These are phyloP conservation scores for Carassius auratus DNA, from an alignment of 2,113 vertebrate species.

Conservation along the genomic window DNA sequence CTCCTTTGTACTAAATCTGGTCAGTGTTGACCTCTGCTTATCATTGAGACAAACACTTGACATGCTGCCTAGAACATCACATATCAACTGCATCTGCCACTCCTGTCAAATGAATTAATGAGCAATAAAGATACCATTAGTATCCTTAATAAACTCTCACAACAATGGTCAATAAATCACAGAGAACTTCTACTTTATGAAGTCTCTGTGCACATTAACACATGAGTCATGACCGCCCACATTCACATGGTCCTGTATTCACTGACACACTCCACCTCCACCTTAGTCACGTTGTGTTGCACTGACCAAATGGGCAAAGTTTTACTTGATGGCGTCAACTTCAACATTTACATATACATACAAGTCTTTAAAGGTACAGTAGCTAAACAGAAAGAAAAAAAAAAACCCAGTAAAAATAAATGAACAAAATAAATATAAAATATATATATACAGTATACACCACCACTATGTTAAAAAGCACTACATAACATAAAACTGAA, in stretches of 20 bases:
- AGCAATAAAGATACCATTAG: background rate
- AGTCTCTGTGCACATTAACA: background rate
- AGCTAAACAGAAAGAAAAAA: no score
- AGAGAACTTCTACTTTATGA: background rate
- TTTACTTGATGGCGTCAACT: no score
- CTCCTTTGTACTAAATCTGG: conserved; percentile 67
- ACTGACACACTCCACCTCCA: background rate
- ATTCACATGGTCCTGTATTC: background rate
- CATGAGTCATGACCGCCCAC: background rate
- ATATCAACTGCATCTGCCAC: conserved; percentile 82
- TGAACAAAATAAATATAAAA: no score
- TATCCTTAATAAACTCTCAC: background rate
- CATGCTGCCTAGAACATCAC: conserved; percentile 77
- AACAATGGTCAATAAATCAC: background rate
- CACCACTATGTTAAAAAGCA: no score
- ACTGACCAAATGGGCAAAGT: background rate
- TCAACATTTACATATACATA: no score
- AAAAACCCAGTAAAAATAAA: no score
- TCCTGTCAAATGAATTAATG: conserved; percentile 68
- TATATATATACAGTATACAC: no score
- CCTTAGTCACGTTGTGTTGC: background rate
- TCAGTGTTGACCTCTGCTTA: conserved; percentile 76
- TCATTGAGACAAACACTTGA: conserved; percentile 70
- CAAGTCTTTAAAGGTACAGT: no score
- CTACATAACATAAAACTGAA: no score